Evolutionary conservation across 2,888 invertebrate species (phyloP), one percentile per base, ranked within the genome.

Genomic region (Atethmia centrago): DNA sequence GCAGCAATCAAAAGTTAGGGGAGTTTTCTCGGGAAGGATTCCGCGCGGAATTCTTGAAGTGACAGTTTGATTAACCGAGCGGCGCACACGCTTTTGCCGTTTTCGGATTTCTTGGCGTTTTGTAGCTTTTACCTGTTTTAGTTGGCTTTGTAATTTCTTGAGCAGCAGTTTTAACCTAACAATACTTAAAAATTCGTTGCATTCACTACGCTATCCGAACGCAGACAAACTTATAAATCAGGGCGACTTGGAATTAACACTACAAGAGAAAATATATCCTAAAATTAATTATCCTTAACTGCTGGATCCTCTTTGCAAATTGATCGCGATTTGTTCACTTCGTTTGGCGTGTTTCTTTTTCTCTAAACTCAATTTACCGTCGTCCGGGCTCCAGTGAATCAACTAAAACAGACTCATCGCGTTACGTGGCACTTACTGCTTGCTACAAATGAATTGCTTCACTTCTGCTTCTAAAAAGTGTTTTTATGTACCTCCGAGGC

Each of bases 41-140:
- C 93, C 94, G 92, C 95, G 92, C 91, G 94, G 95, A 95, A 96
- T 96, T 96, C 96, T 96, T 96, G 92, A 93, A 95, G 95, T 96
- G 96, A 96, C 96, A 96, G 95, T 96, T 96, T 96, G 96, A 96
- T 96, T 96, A 96, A 96, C 96, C 93, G 96, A 94, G 92, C 91
- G 93, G 94, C 93, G 95, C 95, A 95, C 94, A 95, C 95, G 95
- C 95, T 93, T 91, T 90, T 88, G 86, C 90, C 91, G 90, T 90
- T 92, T 93, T 93, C 92, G 92, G 92, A 94, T 93, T 94, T 94
- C 93, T 93, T 93, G 92, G 93, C 92, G 90, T 93, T 94, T 92
- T 90, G 92, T 93, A 90, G 91, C 91, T 90, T 92, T 91, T 92
- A 93, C 92, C 92, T 93, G 91, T 85, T 91, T 90, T 87, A 92